Evolutionary conservation across 2,888 invertebrate species (phyloP).

Genomic region (Dynastes tityus): DNA sequence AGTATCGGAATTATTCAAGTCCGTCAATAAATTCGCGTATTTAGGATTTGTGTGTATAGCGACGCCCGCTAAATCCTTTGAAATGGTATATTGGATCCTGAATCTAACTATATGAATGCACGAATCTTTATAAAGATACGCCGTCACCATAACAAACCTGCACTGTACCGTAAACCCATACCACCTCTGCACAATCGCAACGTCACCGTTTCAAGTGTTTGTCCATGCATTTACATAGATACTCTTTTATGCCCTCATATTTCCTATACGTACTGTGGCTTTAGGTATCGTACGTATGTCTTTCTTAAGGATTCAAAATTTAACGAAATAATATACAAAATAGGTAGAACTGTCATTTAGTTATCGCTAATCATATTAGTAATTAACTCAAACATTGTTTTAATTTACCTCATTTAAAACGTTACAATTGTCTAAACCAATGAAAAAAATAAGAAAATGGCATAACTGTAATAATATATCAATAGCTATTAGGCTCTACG

Average conservation of each 20-base stretch:
- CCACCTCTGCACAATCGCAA: conserved; percentile 46
- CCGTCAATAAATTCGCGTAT: conserved; percentile 69
- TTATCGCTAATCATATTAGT: too few relatives aligned
- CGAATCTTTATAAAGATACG: conserved; percentile 58
- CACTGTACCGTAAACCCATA: conserved; percentile 50
- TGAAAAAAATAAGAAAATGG: too few relatives aligned
- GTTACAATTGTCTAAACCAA: too few relatives aligned
- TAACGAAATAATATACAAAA: neutral
- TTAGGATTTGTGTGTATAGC: conserved; percentile 69
- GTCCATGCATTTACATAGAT: conserved; percentile 42
- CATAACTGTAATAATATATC: too few relatives aligned
- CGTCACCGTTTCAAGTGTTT: conserved; percentile 42
- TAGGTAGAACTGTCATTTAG: neutral
- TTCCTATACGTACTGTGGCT: neutral
- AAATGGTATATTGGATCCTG: conserved; percentile 68
- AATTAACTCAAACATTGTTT: too few relatives aligned
- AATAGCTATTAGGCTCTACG: too few relatives aligned
- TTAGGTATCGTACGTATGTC: neutral
- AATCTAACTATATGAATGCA: conserved; percentile 59
- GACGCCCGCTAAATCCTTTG: conserved; percentile 69
- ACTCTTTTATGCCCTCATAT: neutral
- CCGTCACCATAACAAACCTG: conserved; percentile 47
- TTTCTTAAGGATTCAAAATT: neutral
- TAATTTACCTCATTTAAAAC: too few relatives aligned
- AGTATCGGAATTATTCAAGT: conserved; percentile 58